phyloP scores from a whole-genome alignment of 2,113 vertebrate genomes.

The Gobius niger region DNA sequence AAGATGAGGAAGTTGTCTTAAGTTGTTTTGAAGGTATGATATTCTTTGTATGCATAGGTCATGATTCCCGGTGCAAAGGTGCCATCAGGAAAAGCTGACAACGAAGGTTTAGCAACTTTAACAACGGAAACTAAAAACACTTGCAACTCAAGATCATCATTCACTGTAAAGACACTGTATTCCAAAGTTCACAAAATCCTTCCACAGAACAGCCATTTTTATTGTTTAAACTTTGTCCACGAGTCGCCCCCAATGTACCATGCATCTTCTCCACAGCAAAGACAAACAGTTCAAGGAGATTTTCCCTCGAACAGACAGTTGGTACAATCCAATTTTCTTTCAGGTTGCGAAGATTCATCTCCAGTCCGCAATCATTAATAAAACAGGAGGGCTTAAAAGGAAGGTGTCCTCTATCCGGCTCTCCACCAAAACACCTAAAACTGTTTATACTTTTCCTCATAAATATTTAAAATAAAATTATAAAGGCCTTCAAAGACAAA shows the following conservation, averaged over 20 bases:
- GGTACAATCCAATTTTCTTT: constrained; percentile 26
- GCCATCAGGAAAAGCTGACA: neutral
- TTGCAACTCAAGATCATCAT: neutral
- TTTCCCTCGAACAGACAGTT: constrained; percentile 13
- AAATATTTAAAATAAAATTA: constrained; percentile 61
- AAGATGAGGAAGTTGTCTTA: constrained; percentile 4
- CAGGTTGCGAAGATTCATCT: constrained; percentile 21
- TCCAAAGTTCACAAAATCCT: neutral
- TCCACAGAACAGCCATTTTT: neutral
- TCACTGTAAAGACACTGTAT: neutral
- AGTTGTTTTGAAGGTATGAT: neutral
- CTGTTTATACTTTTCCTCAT: constrained; percentile 53
- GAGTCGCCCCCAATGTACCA: neutral
- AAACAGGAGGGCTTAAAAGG: constrained; percentile 41
- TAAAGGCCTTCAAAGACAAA: constrained; percentile 23
- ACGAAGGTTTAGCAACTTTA: neutral
- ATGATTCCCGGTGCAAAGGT: neutral
- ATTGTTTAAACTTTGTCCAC: neutral
- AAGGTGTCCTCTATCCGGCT: constrained; percentile 32
- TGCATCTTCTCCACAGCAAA: constrained; percentile 1
- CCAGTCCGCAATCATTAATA: constrained; percentile 34
- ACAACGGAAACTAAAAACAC: neutral
- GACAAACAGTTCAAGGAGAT: constrained; percentile 11
- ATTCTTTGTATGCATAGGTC: neutral
- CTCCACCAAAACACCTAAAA: constrained; percentile 34